These are phyloP conservation scores for Sebastes diploproa DNA, from an alignment of 2,797 vertebrate genomes.

Conservation along the genomic window DNA sequence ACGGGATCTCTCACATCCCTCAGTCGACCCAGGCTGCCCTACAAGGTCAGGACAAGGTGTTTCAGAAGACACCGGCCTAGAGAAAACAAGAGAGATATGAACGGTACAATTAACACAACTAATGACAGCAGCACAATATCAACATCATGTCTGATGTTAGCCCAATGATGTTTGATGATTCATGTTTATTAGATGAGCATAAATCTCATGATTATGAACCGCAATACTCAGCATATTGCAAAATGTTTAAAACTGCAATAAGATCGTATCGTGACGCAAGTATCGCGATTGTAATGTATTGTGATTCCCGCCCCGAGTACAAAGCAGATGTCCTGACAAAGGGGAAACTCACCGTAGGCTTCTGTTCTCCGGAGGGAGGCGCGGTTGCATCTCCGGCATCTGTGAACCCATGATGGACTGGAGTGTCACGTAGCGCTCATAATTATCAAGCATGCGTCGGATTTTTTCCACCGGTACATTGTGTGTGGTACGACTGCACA, in stretches of 20 bases:
- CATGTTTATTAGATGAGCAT: background rate
- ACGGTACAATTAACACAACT: background rate
- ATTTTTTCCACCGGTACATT: constrained; percentile 92
- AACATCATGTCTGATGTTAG: background rate
- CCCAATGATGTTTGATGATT: background rate
- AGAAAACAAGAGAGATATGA: background rate
- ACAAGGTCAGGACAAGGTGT: constrained; percentile 77
- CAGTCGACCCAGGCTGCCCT: constrained; percentile 54
- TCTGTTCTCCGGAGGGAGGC: constrained; percentile 30
- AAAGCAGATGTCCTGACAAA: background rate
- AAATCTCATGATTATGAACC: background rate
- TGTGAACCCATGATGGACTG: constrained; percentile 88
- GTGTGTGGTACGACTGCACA: constrained; percentile 88
- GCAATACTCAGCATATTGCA: too few relatives aligned
- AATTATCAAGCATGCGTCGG: constrained; percentile 88
- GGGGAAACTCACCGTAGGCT: constrained; percentile 78
- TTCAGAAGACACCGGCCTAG: constrained; percentile 50
- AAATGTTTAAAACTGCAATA: too few relatives aligned
- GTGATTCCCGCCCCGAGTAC: too few relatives aligned
- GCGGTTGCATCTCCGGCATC: constrained; percentile 74
- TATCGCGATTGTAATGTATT: too few relatives aligned
- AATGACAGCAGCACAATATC: background rate
- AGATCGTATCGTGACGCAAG: too few relatives aligned
- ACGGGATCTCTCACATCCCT: constrained; percentile 41
- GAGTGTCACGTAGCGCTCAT: constrained; percentile 88